Evolutionary conservation across 2,888 invertebrate species (phyloP), one percentile per base, ranked within the genome.

Genomic region (Drosophila trichaetosa): DNA sequence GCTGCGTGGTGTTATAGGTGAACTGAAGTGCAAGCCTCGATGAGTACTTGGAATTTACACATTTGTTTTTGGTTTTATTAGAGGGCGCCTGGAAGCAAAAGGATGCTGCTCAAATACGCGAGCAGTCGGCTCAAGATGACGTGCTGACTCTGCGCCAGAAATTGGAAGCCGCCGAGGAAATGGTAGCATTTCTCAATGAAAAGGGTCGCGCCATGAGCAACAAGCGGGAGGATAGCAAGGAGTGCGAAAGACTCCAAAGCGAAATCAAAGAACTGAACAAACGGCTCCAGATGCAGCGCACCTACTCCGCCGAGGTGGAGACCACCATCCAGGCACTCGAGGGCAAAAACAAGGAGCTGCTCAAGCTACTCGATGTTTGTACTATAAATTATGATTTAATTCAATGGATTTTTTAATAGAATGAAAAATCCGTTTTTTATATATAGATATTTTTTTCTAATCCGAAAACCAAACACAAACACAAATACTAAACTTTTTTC

Each of bases 61-160:
- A 5, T n/a, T 2, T 29, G 11, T 8, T 5, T 49, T 18, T 18
- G 2, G 0, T 16, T 34, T 8, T 0, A 6, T 24, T 16, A 93
- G 93, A 93, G 80, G 89, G 91, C 13, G 92, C 93, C 29, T 93
- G 93, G 93, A 92, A 89, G 59, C 92, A 93, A 73, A 91, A 91
- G 64, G 93, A 93, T 79, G 92, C 92, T 10, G 93, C 93, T 0
- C 92, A 92, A 36, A 86, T 88, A 46, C 91, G 93, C 7, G 93
- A 93, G 59, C 92, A 93, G 70, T 79, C 83, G 11, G 92, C 92
- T 0, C 92, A 93, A 58, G 92, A 92, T 33, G 93, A 93, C 59
- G 82, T 93, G 8, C 63, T 89, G 24, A 88, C 89, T 61, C 69
- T 93, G 40, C 88, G 91, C 11, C 91, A 92, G 61, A 92, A 92